Evolutionary conservation across 1,140 invertebrate genomes (phyloP).

Genomic region (Notospermus geniculatus): DNA sequence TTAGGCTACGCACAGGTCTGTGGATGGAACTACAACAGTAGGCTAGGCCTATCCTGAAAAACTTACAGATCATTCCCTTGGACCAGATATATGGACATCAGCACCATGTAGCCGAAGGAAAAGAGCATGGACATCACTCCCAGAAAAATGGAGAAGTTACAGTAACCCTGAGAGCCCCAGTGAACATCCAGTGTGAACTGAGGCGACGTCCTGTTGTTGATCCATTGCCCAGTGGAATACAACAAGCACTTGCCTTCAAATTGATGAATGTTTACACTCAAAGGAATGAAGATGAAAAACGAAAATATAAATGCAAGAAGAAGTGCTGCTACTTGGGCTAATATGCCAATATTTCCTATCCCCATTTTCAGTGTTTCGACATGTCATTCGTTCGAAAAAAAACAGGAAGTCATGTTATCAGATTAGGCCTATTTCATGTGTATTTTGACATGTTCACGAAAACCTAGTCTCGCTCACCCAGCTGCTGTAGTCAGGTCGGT

Average conservation of each 20-base stretch:
- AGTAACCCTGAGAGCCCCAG: slow-evolving; percentile 83
- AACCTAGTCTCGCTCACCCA: too few species aligned
- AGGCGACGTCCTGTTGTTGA: slow-evolving; percentile 70
- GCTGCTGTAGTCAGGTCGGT: too few species aligned
- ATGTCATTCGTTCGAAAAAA: too few species aligned
- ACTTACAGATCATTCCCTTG: slow-evolving; percentile 72
- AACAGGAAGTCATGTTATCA: too few species aligned
- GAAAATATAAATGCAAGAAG: slow-evolving; percentile 83
- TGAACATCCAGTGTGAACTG: slow-evolving; percentile 60
- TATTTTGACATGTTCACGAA: too few species aligned
- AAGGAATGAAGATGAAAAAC: slow-evolving; percentile 81
- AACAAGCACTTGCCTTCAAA: slow-evolving; percentile 89
- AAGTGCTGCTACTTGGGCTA: slow-evolving; percentile 90
- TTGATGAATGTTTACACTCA: slow-evolving; percentile 82
- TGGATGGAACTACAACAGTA: too few species aligned
- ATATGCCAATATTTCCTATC: slow-evolving; percentile 53
- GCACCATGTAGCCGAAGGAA: slow-evolving; percentile 78
- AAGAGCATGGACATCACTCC: slow-evolving; percentile 74
- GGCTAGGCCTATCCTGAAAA: not conserved
- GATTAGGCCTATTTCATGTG: too few species aligned
- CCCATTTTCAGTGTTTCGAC: too few species aligned
- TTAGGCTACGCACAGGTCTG: too few species aligned
- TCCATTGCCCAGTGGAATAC: slow-evolving; percentile 84
- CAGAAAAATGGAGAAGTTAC: slow-evolving; percentile 83
- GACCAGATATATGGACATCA: slow-evolving; percentile 73